Conservation (phyloP, 2,797 vertebrate species). For the Pogoniulus pusillus region DNA sequence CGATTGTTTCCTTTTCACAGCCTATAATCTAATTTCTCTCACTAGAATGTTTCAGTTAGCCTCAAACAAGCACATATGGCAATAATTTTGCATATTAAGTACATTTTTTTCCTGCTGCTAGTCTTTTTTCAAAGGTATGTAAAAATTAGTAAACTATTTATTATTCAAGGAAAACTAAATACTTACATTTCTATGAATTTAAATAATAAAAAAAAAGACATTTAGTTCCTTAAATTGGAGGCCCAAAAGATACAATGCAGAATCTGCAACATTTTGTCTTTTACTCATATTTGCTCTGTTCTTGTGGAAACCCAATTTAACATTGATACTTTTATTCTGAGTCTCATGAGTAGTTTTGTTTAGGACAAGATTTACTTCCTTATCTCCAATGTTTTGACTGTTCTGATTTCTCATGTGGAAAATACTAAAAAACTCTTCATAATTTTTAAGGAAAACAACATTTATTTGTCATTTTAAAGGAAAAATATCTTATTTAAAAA, state of each 20-base stretch:
- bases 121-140: background rate
- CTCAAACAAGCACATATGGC: no score
- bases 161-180: background rate
- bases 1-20: no score
- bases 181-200: background rate
- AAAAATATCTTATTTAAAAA: background rate
- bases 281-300: background rate
- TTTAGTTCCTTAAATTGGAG: background rate
- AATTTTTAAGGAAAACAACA: background rate
- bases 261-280: background rate
- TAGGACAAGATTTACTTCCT: background rate
- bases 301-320: background rate
- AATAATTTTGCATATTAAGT: background rate
- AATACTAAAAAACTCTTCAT: background rate
- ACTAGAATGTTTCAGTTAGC: no score
- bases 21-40: no score
- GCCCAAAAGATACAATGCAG: accelerated
- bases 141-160: background rate
- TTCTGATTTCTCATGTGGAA: background rate
- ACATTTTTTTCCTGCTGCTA: background rate
- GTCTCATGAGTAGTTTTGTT: background rate
- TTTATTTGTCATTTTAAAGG: background rate
- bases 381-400: background rate
- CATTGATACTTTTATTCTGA: background rate
- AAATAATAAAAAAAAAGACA: background rate